Percentiles rank a stretch among this genome's conserved stretches.
phyloP scores from a whole-genome alignment of 2,888 invertebrate species.

The Diaperis boleti region DNA sequence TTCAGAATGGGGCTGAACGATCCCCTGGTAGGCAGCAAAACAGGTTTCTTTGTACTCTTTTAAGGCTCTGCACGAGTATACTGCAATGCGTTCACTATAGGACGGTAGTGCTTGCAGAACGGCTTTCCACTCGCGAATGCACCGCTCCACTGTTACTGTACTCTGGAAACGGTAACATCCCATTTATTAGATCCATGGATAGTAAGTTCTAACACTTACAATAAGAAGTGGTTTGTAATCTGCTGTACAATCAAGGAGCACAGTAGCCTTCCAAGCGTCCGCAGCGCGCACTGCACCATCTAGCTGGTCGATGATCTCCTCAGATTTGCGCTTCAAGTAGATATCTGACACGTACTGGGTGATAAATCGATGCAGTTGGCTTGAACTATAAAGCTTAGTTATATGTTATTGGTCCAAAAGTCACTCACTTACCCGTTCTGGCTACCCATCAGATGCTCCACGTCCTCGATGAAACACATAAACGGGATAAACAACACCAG shows the following conservation, averaged over 20 bases:
- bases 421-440: conserved; percentile 68
- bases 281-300: conserved; percentile 80
- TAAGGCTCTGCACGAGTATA: conserved; percentile 77
- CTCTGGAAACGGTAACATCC: too few relatives aligned
- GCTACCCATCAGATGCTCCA: conserved; percentile 74
- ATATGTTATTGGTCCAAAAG: background rate
- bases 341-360: conserved; percentile 89
- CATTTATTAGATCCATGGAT: too few relatives aligned
- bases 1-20: conserved; percentile 83
- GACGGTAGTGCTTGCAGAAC: conserved; percentile 79
- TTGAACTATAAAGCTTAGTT: conserved; percentile 68
- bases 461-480: conserved; percentile 85
- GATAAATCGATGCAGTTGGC: conserved; percentile 86
- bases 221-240: conserved; percentile 76
- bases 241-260: conserved; percentile 77
- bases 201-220: conserved; percentile 63
- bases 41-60: conserved; percentile 82
- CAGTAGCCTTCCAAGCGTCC: conserved; percentile 84
- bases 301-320: conserved; percentile 74
- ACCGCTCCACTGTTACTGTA: conserved; percentile 78
- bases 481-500: conserved; percentile 86
- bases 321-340: conserved; percentile 83
- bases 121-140: conserved; percentile 75
- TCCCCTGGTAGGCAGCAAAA: conserved; percentile 78
- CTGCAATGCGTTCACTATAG: conserved; percentile 81